Percentiles rank a stretch among this genome's conserved stretches.
phyloP scores from a whole-genome alignment of 2,113 vertebrate species.

The Mesocricetus auratus region DNA sequence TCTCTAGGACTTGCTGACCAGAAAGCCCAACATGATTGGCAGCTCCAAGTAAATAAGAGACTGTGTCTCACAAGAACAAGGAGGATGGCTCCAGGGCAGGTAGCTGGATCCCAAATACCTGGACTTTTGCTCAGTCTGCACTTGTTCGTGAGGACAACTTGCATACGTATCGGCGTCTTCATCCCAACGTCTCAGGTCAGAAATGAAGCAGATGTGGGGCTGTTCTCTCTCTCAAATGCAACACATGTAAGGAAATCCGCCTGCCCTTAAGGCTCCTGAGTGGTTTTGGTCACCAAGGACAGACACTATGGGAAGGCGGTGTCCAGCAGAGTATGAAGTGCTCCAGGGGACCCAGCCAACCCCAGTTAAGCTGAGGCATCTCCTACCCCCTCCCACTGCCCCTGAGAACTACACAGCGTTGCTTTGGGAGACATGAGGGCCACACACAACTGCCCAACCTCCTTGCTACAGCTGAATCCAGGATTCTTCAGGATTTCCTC shows the following conservation, averaged over 20 bases:
- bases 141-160: neutral
- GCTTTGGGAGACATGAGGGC: neutral
- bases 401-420: accelerated
- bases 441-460: neutral
- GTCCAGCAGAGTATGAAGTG: neutral
- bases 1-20: neutral
- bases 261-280: neutral
- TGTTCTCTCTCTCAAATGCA: neutral
- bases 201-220: neutral
- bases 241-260: accelerated
- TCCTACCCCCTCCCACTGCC: neutral
- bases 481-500: neutral
- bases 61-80: neutral
- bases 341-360: neutral
- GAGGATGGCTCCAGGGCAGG: accelerated
- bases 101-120: neutral
- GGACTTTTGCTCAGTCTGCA: neutral
- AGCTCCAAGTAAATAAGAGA: neutral
- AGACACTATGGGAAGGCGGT: accelerated
- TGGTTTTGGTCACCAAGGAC: neutral
- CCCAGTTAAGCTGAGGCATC: neutral
- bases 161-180: too few relatives aligned
- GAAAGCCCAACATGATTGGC: neutral
- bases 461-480: neutral
- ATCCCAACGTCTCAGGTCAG: accelerated